Evolutionary conservation across 2,888 invertebrate species (phyloP).

Genomic region (Ophioninae sp.): DNA sequence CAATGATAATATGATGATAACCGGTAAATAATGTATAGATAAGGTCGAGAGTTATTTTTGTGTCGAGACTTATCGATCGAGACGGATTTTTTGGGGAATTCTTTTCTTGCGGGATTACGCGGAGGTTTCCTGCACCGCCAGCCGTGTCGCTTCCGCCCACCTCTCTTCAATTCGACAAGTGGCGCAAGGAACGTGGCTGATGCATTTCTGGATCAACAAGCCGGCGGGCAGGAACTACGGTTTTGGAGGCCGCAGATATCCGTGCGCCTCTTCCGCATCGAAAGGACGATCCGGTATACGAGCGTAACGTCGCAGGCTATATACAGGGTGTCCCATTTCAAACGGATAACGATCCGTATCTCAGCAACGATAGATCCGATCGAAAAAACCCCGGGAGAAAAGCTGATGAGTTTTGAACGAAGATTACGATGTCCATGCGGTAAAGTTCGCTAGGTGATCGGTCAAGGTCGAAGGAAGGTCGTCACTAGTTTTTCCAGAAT

Average conservation of each 20-base stretch:
- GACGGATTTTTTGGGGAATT: not conserved
- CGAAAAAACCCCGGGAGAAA: not conserved
- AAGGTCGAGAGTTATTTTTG: conserved; percentile 25
- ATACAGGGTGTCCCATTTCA: not conserved
- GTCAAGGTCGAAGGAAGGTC: not conserved
- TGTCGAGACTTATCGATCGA: conserved; percentile 40
- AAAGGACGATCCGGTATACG: conserved; percentile 73
- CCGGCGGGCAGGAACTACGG: conserved; percentile 88
- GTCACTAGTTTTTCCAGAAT: not conserved
- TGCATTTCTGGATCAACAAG: conserved; percentile 95
- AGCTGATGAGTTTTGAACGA: not conserved
- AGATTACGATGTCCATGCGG: not conserved
- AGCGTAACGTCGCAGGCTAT: not conserved
- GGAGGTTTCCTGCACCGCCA: conserved; percentile 13
- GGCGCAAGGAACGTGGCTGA: conserved; percentile 74
- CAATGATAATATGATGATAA: not conserved
- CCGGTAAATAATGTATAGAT: conserved; percentile 11
- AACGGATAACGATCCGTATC: not conserved
- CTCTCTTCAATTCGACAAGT: conserved; percentile 47
- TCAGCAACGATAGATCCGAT: not conserved
- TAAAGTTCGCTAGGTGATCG: not conserved
- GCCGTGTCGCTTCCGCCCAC: not conserved
- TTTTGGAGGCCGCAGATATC: conserved; percentile 85
- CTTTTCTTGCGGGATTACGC: conserved; percentile 7
- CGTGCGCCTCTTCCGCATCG: conserved; percentile 71